Base-by-base conservation (phyloP, 2,113 vertebrate genomes). In the Hippoglossus stenolepis region DNA sequence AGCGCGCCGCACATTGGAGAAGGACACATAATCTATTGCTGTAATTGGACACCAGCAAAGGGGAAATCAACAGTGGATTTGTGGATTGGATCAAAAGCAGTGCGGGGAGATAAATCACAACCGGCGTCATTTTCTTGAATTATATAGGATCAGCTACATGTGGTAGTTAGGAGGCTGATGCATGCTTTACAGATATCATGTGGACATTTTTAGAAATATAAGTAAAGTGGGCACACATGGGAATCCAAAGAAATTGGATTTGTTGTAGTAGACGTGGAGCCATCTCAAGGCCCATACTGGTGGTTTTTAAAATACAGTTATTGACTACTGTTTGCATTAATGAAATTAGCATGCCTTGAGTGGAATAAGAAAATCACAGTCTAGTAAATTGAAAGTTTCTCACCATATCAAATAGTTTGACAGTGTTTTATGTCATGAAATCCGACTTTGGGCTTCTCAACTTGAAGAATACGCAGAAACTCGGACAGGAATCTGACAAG, bases 1-100 rank as follows among this genome's bases (percentile, higher is more conserved):
- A 79, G 70, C 18, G 45, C 54, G 70, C 85, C 61, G 65, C 53
- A 59, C 51, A 54, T 64, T 17, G 73, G 56, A 75, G 72, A 76
- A 70, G 75, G 87, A 85, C 82, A 87, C 75, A 85, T 84, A 84
- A 84, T 87, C 75, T 80, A 76, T 81, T 73, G 54, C 68, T 79
- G 69, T 79, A 87, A 90, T 84, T 80, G 71, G 63, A 86, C 61
- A 18, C 70, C 66, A 35, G 77, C 66, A 76, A 68, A 64, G 67
- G 54, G 49, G 79, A 81, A 84, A 83, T 75, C 69, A 82, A 76
- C 70, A 35, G 61, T 51, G 78, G 76, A 71, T 86, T 73, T 77
- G 72, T 83, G 76, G 79, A 85, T 65, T 62, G 61, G 64, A 72
- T 88, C 51, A 73, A 62, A n/a, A 18, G n/a, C 43, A 59, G 35